Percentiles rank a stretch among this genome's conserved stretches.
phyloP scores from a whole-genome alignment of 2,888 invertebrate species.

The Blastobasis lacticolella region DNA sequence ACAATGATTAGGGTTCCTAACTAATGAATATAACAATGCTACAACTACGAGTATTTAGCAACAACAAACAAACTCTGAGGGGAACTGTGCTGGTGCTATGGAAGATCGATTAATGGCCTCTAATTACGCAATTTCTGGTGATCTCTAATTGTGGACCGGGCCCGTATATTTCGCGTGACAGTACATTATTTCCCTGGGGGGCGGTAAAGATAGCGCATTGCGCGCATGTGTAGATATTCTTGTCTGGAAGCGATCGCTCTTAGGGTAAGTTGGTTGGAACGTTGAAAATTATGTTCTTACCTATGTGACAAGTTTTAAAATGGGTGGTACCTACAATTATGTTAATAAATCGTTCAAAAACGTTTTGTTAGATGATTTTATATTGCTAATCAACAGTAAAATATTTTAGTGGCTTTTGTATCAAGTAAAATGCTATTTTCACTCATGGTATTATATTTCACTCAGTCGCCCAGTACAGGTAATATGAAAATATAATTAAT shows the following conservation, averaged over 20 bases:
- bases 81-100: slow-evolving; percentile 19
- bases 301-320: too few relatives aligned
- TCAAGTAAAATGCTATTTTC: too few relatives aligned
- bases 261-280: slow-evolving; percentile 17
- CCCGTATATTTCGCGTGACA: slow-evolving; percentile 71
- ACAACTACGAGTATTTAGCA: not conserved
- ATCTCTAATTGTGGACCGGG: slow-evolving; percentile 69
- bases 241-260: slow-evolving; percentile 28
- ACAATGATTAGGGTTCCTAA: too few relatives aligned
- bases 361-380: too few relatives aligned
- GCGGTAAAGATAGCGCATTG: slow-evolving; percentile 67
- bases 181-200: slow-evolving; percentile 69
- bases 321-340: too few relatives aligned
- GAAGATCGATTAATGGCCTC: slow-evolving; percentile 66
- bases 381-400: too few relatives aligned
- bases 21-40: not conserved
- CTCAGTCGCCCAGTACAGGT: too few relatives aligned
- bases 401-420: too few relatives aligned
- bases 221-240: slow-evolving; percentile 25
- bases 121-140: slow-evolving; percentile 73
- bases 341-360: too few relatives aligned
- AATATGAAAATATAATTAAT: too few relatives aligned
- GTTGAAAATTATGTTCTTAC: too few relatives aligned
- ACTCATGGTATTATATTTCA: too few relatives aligned
- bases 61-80: not conserved